Evolutionary conservation across 1,140 invertebrate species (phyloP).

Genomic region (Meloidogyne hapla): DNA sequence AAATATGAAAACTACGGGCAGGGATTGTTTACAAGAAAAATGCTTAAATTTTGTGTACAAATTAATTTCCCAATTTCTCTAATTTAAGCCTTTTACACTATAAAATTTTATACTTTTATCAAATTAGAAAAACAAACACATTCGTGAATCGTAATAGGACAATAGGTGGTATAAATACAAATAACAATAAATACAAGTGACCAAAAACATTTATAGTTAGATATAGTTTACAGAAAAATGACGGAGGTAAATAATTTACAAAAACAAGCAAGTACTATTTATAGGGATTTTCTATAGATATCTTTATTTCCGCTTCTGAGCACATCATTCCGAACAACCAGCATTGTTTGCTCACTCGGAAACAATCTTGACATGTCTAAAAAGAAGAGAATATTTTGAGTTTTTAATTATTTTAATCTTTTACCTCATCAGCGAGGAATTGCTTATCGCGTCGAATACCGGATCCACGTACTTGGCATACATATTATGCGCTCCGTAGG

Average conservation of each 20-base stretch:
- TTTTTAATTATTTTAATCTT: neutral
- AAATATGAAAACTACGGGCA: too few relatives aligned
- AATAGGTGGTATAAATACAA: too few relatives aligned
- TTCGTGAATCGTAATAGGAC: too few relatives aligned
- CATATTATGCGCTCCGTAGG: slow-evolving; percentile 32
- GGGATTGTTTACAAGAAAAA: too few relatives aligned
- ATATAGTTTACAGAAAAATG: neutral
- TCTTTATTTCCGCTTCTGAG: neutral
- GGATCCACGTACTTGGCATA: slow-evolving; percentile 33
- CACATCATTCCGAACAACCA: neutral
- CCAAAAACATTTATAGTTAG: neutral
- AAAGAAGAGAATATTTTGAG: neutral
- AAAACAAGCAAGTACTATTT: neutral
- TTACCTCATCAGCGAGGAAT: slow-evolving; percentile 1
- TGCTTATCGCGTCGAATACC: neutral
- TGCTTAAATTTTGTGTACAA: too few relatives aligned
- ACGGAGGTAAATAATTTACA: neutral
- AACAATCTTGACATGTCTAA: slow-evolving; percentile 3
- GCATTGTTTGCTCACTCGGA: neutral
- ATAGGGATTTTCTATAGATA: neutral
- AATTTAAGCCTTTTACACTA: too few relatives aligned
- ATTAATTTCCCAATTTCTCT: too few relatives aligned
- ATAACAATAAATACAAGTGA: too few relatives aligned
- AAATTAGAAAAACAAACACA: too few relatives aligned
- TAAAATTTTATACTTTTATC: too few relatives aligned